Percentiles rank a stretch among this genome's conserved stretches.
Conservation (phyloP, 2,888 invertebrate species). For the Stenichneumon culpator region DNA sequence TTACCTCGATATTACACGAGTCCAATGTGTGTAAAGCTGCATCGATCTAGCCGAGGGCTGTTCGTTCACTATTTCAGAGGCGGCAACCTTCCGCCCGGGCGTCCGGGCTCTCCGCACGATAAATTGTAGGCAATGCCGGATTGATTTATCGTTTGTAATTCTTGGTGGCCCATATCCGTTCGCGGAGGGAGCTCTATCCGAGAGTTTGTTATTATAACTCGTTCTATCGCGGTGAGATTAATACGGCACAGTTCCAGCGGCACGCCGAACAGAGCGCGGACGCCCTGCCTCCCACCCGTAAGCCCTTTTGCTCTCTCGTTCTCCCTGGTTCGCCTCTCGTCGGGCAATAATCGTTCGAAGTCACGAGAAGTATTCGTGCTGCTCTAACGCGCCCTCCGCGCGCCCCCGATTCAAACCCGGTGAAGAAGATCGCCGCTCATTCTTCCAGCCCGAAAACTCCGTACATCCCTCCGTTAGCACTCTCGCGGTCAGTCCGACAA, state of each 20-base stretch:
- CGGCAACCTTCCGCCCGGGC: slow-evolving; percentile 31
- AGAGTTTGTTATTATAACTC: slow-evolving; percentile 66
- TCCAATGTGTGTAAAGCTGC: slow-evolving; percentile 11
- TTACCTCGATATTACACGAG: not conserved
- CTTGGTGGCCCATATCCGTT: slow-evolving; percentile 69
- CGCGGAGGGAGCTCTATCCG: slow-evolving; percentile 51
- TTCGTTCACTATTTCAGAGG: slow-evolving; percentile 29
- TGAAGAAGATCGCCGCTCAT: slow-evolving; percentile 54
- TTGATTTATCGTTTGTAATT: slow-evolving; percentile 72
- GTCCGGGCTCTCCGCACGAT: slow-evolving; percentile 46
- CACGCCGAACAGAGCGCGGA: slow-evolving; percentile 61
- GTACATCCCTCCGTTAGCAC: not conserved
- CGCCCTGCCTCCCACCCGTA: slow-evolving; percentile 25
- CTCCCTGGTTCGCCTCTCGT: slow-evolving; percentile 13
- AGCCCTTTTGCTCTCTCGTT: not conserved
- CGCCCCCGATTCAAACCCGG: slow-evolving; percentile 58
- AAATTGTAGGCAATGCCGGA: slow-evolving; percentile 68
- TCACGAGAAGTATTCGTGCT: slow-evolving; percentile 70
- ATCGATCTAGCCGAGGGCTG: slow-evolving; percentile 40
- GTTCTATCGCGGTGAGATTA: slow-evolving; percentile 70
- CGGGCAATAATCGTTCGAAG: slow-evolving; percentile 68
- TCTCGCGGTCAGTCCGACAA: slow-evolving; percentile 12
- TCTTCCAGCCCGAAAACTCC: slow-evolving; percentile 23
- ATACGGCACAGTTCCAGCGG: slow-evolving; percentile 68
- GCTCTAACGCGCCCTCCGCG: slow-evolving; percentile 39